These are phyloP conservation scores for Polietes domitor DNA, from an alignment of 2,888 invertebrate genomes.

Conservation along the genomic window DNA sequence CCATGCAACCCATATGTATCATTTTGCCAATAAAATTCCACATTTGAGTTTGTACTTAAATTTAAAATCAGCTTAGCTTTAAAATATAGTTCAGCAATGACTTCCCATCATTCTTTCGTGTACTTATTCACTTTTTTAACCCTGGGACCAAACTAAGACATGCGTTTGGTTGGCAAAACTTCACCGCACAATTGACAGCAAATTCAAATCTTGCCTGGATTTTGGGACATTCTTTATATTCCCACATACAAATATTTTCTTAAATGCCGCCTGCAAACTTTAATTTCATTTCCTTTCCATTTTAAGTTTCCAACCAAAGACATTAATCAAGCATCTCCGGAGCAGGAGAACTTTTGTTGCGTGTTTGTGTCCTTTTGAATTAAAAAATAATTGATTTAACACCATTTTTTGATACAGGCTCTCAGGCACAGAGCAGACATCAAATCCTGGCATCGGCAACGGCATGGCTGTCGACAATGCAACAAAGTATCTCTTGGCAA, in stretches of 20 bases:
- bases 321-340: conserved; percentile 73
- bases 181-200: no score
- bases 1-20: no score
- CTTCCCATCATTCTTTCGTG: no score
- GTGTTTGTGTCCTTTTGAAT: conserved; percentile 72
- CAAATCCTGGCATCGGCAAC: conserved; percentile 30
- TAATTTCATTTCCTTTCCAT: conserved; percentile 32
- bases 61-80: no score
- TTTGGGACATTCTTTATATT: no score
- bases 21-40: no score
- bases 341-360: background rate
- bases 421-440: background rate
- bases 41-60: no score
- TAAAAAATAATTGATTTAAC: conserved; percentile 76
- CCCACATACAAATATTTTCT: background rate
- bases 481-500: conserved; percentile 2
- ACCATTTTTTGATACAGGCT: conserved; percentile 46
- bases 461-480: conserved; percentile 14
- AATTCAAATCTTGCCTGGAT: no score
- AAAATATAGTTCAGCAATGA: no score
- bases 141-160: no score
- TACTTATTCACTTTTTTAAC: no score
- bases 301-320: conserved; percentile 50
- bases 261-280: background rate
- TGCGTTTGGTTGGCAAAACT: no score